Conservation (phyloP, 2,113 vertebrate species). For the Erinaceus europaeus region DNA sequence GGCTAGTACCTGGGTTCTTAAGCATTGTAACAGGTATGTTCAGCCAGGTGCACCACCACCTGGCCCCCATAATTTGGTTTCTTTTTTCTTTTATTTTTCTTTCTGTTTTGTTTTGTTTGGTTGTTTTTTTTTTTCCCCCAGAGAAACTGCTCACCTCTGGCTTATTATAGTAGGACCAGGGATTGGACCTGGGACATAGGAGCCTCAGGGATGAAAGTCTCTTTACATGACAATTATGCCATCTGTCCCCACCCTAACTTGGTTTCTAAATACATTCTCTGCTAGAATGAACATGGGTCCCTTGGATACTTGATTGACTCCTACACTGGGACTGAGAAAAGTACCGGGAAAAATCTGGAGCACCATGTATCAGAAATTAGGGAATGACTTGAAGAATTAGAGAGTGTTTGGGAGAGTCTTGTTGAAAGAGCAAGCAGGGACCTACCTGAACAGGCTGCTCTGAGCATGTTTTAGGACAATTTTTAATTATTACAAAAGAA, state of each 20-base stretch:
- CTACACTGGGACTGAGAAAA: background rate
- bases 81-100: too few species aligned
- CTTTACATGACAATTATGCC: too few species aligned
- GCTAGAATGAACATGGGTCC: background rate
- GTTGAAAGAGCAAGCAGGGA: background rate
- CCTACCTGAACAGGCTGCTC: background rate
- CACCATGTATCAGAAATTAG: background rate
- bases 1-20: too few species aligned
- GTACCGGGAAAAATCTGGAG: background rate
- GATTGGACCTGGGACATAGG: too few species aligned
- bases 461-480: background rate
- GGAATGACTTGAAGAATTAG: background rate
- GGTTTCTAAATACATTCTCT: background rate
- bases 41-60: too few species aligned
- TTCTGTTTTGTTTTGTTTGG: too few species aligned
- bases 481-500: conserved; percentile 22
- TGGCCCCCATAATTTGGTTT: too few species aligned
- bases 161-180: too few species aligned
- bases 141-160: too few species aligned
- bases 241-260: background rate
- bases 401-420: accelerated
- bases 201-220: background rate
- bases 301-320: background rate
- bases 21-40: too few species aligned
- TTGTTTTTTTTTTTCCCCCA: too few species aligned